Evolutionary conservation across 2,888 invertebrate genomes (phyloP).

Genomic region (Drosophila kambysellisi): DNA sequence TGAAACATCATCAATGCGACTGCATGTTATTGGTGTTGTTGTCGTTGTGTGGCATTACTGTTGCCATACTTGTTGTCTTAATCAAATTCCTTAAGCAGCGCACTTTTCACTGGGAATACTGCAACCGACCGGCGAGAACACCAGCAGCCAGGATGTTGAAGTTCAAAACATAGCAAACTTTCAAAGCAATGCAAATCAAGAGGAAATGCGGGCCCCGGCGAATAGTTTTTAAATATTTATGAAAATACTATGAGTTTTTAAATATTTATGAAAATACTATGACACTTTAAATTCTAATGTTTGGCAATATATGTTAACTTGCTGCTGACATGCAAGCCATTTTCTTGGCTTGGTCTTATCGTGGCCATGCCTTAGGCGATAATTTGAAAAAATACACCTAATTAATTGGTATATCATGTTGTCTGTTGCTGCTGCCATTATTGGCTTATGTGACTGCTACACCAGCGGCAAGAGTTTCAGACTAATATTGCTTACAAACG

Average conservation of each 20-base stretch:
- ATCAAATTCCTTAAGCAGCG: constrained; percentile 76
- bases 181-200: constrained; percentile 75
- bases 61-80: constrained; percentile 68
- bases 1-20: constrained; percentile 62
- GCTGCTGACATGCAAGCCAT: constrained; percentile 54
- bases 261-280: constrained; percentile 58
- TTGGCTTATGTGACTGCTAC: constrained; percentile 58
- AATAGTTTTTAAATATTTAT: constrained; percentile 49
- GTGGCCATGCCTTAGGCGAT: constrained; percentile 53
- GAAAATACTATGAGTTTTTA: constrained; percentile 49
- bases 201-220: constrained; percentile 71
- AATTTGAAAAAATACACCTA: constrained; percentile 73
- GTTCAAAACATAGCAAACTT: constrained; percentile 82
- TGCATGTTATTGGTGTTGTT: constrained; percentile 24
- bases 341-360: constrained; percentile 19
- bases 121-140: constrained; percentile 54
- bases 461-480: constrained; percentile 43
- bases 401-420: constrained; percentile 74
- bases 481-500: constrained; percentile 63
- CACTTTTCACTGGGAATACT: constrained; percentile 72
- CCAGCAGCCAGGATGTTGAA: constrained; percentile 66
- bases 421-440: constrained; percentile 31
- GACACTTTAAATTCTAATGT: constrained; percentile 54
- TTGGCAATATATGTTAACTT: constrained; percentile 42
- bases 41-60: constrained; percentile 41